A percentile compares a stretch with the other conserved stretches of the same genome.
Conservation (phyloP, 2,797 vertebrate genomes). For the Melanogrammus aeglefinus region DNA sequence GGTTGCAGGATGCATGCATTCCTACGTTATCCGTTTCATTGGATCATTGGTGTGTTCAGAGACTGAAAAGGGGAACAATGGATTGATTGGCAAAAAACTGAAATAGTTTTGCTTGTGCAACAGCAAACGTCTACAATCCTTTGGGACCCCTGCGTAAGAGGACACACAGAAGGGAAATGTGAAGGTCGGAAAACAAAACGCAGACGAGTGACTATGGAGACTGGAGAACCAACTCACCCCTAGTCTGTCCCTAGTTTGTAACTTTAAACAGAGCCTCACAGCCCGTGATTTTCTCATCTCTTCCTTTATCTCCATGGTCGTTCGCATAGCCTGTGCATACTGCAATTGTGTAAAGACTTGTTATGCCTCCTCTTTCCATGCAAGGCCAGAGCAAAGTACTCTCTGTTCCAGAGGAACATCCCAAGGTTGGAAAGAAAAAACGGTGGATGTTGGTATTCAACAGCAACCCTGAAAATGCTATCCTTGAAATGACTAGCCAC, state of each 20-base stretch:
- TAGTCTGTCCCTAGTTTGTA: background rate
- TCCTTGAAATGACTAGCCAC: background rate
- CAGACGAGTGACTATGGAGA: background rate
- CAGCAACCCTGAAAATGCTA: background rate
- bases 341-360: background rate
- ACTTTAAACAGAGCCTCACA: background rate
- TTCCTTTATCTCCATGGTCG: background rate
- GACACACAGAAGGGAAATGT: too few species aligned
- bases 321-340: background rate
- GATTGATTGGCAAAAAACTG: background rate
- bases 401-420: background rate
- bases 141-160: too few species aligned
- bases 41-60: background rate
- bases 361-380: background rate
- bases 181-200: too few species aligned
- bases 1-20: background rate
- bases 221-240: background rate
- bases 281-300: background rate
- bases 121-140: background rate
- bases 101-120: background rate
- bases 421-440: background rate
- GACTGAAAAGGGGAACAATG: background rate
- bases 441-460: background rate
- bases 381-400: background rate
- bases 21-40: constrained; percentile 4